A percentile compares a stretch with the other conserved stretches of the same genome.
phyloP scores from a whole-genome alignment of 2,113 vertebrate species.

The Antechinus flavipes region DNA sequence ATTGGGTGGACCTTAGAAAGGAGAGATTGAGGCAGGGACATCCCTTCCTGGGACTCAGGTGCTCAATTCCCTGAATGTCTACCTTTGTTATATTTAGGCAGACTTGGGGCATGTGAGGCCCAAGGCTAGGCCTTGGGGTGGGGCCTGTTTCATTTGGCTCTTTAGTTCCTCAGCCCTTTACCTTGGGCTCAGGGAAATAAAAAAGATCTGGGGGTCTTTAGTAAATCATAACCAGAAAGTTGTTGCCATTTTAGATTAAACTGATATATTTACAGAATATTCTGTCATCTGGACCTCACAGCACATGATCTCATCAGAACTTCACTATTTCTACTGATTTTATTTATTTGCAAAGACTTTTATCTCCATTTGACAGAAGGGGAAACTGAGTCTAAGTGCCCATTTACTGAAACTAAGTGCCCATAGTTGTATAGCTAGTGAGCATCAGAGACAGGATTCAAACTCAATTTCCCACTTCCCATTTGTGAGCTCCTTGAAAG shows the following conservation, averaged over 20 bases:
- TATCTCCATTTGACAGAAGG: background rate
- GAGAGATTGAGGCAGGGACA: background rate
- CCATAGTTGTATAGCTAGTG: rapidly evolving
- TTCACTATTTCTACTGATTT: background rate
- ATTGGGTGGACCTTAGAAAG: background rate
- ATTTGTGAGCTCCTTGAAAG: background rate
- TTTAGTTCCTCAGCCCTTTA: background rate
- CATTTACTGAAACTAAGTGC: background rate
- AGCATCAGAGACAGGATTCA: background rate
- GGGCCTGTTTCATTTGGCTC: background rate
- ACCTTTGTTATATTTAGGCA: background rate
- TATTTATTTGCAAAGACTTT: background rate
- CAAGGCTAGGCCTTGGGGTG: background rate
- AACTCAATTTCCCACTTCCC: background rate
- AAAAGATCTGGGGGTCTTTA: background rate
- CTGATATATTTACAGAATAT: background rate
- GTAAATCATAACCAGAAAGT: background rate
- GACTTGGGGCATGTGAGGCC: background rate
- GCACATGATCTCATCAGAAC: background rate
- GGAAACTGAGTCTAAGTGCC: background rate
- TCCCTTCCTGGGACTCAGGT: background rate
- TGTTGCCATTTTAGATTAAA: background rate
- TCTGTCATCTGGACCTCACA: background rate
- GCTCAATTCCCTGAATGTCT: background rate
- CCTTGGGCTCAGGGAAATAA: background rate